phyloP scores from a whole-genome alignment of 92 coral and sea anemone species.

The Porites lobata region DNA sequence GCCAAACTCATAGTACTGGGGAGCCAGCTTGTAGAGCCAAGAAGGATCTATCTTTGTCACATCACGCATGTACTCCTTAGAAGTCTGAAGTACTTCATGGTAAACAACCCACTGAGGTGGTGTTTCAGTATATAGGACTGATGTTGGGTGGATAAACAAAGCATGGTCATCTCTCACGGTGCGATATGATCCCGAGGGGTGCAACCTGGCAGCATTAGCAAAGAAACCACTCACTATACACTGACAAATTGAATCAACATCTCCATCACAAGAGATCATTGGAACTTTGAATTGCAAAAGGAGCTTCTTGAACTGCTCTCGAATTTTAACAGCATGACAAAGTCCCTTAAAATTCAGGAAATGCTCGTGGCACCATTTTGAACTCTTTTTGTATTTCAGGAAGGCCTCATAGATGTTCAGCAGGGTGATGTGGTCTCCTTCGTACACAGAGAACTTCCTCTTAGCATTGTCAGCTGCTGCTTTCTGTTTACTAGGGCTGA shows the following conservation, averaged over 20 bases:
- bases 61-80: slow-evolving; percentile 98
- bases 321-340: slow-evolving; percentile 91
- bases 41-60: slow-evolving; percentile 94
- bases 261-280: slow-evolving; percentile 86
- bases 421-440: slow-evolving; percentile 96
- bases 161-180: slow-evolving; percentile 95
- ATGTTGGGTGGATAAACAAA: slow-evolving; percentile 90
- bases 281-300: slow-evolving; percentile 85
- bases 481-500: slow-evolving; percentile 93
- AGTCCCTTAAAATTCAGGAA: slow-evolving; percentile 96
- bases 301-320: slow-evolving; percentile 94
- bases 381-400: slow-evolving; percentile 92
- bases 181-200: slow-evolving; percentile 92
- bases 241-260: slow-evolving; percentile 85
- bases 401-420: slow-evolving; percentile 90
- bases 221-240: slow-evolving; percentile 95
- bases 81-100: slow-evolving; percentile 96
- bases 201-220: slow-evolving; percentile 95
- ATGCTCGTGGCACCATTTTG: slow-evolving; percentile 98
- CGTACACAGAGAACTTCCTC: slow-evolving; percentile 91
- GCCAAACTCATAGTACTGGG: slow-evolving; percentile 97
- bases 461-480: slow-evolving; percentile 91
- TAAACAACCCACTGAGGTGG: slow-evolving; percentile 98
- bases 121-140: slow-evolving; percentile 93
- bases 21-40: slow-evolving; percentile 98